These are phyloP conservation scores for Hedychridium roseum DNA, from an alignment of 2,888 invertebrate genomes.

Conservation along the genomic window DNA sequence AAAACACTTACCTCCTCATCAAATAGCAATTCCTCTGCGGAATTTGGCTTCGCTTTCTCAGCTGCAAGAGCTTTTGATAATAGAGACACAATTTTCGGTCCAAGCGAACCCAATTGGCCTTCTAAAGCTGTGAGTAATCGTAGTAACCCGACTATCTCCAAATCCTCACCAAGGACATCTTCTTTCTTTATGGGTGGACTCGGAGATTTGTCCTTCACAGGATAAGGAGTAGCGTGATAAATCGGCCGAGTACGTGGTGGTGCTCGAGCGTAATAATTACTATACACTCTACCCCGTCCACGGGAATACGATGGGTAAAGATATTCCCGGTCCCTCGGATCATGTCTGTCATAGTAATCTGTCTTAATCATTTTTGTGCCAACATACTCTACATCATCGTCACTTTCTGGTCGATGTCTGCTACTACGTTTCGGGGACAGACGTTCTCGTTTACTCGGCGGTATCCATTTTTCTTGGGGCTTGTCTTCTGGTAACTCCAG, in stretches of 20 bases:
- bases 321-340: slow-evolving; percentile 28
- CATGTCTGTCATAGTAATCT: slow-evolving; percentile 52
- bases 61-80: slow-evolving; percentile 80
- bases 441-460: slow-evolving; percentile 35
- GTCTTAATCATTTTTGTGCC: slow-evolving; percentile 45
- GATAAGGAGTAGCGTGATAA: slow-evolving; percentile 55
- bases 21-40: slow-evolving; percentile 77
- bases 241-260: slow-evolving; percentile 40
- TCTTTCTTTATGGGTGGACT: slow-evolving; percentile 47
- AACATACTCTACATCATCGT: slow-evolving; percentile 61
- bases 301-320: slow-evolving; percentile 35
- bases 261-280: slow-evolving; percentile 32
- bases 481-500: slow-evolving; percentile 66
- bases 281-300: slow-evolving; percentile 39
- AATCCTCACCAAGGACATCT: slow-evolving; percentile 51
- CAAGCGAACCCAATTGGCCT: slow-evolving; percentile 83
- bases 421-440: slow-evolving; percentile 31
- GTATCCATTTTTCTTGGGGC: slow-evolving; percentile 44
- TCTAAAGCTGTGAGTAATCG: slow-evolving; percentile 82
- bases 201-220: slow-evolving; percentile 54
- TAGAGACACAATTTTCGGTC: slow-evolving; percentile 80
- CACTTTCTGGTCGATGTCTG: slow-evolving; percentile 49
- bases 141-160: slow-evolving; percentile 66
- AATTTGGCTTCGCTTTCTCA: slow-evolving; percentile 77
- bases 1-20: slow-evolving; percentile 79